Evolutionary conservation across 2,797 vertebrate genomes (phyloP), one percentile per base, ranked within the genome.

Genomic region (Eospalax fontanierii): DNA sequence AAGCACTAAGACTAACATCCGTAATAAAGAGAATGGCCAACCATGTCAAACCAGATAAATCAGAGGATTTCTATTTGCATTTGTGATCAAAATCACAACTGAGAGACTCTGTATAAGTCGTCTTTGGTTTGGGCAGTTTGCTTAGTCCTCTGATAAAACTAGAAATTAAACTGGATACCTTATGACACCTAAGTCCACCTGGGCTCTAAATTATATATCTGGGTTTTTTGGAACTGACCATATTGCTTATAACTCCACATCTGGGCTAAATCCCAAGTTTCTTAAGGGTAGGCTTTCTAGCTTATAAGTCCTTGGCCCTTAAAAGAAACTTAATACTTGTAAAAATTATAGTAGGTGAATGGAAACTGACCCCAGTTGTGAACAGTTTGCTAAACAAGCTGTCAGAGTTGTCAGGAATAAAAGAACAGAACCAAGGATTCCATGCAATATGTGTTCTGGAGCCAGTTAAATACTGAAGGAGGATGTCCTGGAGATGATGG

Each of bases 21-120:
- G 14, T 14, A 40, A 65, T 19, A 43, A 35, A 91, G 21, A 76
- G 30, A 79, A 21, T 0, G 16, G 33, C 79, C 33, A 76, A 33
- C 8, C 35, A 1, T 12, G 26, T 71, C 74, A 61, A 50, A 57
- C 79, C 46, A 86, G 43, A 11, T 63, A 59, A 15, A 65, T 80
- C 18, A 4, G 46, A 35, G 28, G 5, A 35, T 95, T 89, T 86
- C 74, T 88, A 4, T 86, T 86, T 93, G 75, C 24, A 65, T 79
- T 94, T 90, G 65, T 82, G 93, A 95, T 91, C 83, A 80, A 92
- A 91, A 70, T 89, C 81, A 66, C 8, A 11, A 33, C 22, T 57
- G 24, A 81, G 54, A 83, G 38, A 86, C 61, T 88, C 50, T 83
- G 26, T 57, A n/a, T 18, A 40, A 87, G 78, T 30, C 43, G 6